Conservation (phyloP, 2,888 invertebrate genomes). For the Cantharis lateralis region DNA sequence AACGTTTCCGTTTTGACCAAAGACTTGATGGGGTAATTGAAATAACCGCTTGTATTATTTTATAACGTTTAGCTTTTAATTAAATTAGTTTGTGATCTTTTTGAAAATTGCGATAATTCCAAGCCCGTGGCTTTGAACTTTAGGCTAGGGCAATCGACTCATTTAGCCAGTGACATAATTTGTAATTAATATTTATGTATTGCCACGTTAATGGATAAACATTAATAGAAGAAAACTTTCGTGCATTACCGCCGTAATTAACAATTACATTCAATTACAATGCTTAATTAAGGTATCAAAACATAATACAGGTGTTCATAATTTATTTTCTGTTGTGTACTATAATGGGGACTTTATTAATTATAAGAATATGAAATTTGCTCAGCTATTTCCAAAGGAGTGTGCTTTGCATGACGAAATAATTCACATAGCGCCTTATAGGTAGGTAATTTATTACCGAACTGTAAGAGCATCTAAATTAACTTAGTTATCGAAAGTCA, state of each 20-base stretch:
- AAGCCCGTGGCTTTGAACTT: slow-evolving; percentile 30
- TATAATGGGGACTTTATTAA: not conserved
- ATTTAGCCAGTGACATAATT: slow-evolving; percentile 13
- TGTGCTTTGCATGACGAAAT: slow-evolving; percentile 8
- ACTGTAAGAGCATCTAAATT: slow-evolving; percentile 10
- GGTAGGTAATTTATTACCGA: slow-evolving; percentile 14
- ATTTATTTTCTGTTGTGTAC: not conserved
- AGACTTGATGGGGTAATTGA: not conserved
- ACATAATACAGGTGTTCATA: not conserved
- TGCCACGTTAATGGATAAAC: not conserved
- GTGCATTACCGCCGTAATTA: not conserved
- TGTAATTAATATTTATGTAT: slow-evolving; percentile 13
- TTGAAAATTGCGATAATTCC: slow-evolving; percentile 23
- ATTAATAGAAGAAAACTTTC: not conserved
- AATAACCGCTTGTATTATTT: not conserved
- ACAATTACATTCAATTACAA: not conserved
- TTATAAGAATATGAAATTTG: slow-evolving; percentile 7
- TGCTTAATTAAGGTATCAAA: slow-evolving; percentile 6
- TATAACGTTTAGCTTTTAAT: not conserved
- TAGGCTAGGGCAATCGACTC: slow-evolving; percentile 18
- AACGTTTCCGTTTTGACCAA: not conserved
- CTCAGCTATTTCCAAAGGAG: not conserved
- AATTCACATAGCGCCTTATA: slow-evolving; percentile 13
- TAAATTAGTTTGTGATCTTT: not conserved
- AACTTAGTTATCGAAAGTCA: slow-evolving; percentile 12